Evolutionary conservation across 2,797 vertebrate species (phyloP).

Genomic region (Rhabdomys pumilio): DNA sequence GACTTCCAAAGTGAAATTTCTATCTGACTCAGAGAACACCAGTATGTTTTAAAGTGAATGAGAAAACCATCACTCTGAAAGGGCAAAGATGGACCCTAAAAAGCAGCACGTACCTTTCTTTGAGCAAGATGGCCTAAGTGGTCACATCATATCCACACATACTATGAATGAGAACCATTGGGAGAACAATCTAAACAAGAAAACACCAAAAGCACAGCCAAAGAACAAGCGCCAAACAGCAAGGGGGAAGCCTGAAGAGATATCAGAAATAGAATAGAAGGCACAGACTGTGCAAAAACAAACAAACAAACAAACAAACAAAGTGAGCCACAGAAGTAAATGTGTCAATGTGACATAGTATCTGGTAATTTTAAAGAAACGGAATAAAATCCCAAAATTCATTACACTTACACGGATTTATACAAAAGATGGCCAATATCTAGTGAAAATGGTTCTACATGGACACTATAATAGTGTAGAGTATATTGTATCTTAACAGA

Average conservation of each 20-base stretch:
- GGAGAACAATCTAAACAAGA: conserved; percentile 35
- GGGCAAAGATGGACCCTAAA: background rate
- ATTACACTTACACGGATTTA: conserved; percentile 25
- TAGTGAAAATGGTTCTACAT: conserved; percentile 16
- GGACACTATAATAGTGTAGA: background rate
- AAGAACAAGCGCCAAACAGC: background rate
- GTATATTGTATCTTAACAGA: background rate
- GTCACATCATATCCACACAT: background rate
- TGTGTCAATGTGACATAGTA: background rate
- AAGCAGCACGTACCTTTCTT: background rate
- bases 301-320: background rate
- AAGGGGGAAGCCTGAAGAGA: background rate
- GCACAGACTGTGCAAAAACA: background rate
- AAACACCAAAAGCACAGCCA: background rate
- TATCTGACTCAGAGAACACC: conserved; percentile 21
- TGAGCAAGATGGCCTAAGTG: conserved; percentile 28
- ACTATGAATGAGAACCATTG: background rate
- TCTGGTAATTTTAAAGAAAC: background rate
- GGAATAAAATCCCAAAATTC: conserved; percentile 14
- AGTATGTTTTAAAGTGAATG: conserved; percentile 17
- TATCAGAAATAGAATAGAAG: background rate
- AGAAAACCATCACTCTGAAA: conserved; percentile 17
- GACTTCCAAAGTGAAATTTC: conserved; percentile 5
- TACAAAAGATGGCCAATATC: background rate
- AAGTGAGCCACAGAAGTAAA: background rate